Evolutionary conservation across 2,888 invertebrate genomes (phyloP), one percentile per base, ranked within the genome.

Genomic region (Microchrysa polita): DNA sequence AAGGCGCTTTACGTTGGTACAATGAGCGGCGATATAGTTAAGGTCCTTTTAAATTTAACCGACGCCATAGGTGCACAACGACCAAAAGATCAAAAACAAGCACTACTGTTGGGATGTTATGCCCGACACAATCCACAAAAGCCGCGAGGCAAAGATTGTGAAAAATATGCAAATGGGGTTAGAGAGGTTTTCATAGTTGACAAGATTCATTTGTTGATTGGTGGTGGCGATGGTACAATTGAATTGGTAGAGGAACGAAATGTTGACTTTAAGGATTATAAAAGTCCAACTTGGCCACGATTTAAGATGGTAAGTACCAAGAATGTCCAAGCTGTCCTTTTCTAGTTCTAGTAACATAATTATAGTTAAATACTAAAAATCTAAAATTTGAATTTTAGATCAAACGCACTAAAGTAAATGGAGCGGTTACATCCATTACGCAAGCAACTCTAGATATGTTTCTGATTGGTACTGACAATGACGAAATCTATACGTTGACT

Each of bases 1-100:
- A 87, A 90, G 60, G 88, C 88, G 75, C 91, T 93, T 61, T 94
- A 91, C 82, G 93, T 96, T 77, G 97, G 97, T 5, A 97, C 96
- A 14, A 93, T 95, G 80, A 96, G 92, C 42, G 96, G 85, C 0
- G 84, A 84, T 76, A 80, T 84, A 1, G 79, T 83, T 9, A 82
- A 88, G 86, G 74, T 89, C 81, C 80, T 90, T 83, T 73, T 91
- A 82, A 86, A 90, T 86, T 90, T 88, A 80, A 88, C 88, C 55
- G 80, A 88, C 74, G 74, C 71, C 5, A 71, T 60, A 9, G 5
- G 12, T 2, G 12, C 10, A 5, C 16, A 57, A 20, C 2, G 48
- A 27, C 44, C 82, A 1, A 78, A 78, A 2, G 77, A 78, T 0
- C 81, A 79, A 0, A 72, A 79, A 7, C 63, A 77, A 0, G 86